These are phyloP conservation scores for Apostichopus leukothele DNA, from an alignment of 53 echinoderm and acorn worm species.

Conservation along the genomic window DNA sequence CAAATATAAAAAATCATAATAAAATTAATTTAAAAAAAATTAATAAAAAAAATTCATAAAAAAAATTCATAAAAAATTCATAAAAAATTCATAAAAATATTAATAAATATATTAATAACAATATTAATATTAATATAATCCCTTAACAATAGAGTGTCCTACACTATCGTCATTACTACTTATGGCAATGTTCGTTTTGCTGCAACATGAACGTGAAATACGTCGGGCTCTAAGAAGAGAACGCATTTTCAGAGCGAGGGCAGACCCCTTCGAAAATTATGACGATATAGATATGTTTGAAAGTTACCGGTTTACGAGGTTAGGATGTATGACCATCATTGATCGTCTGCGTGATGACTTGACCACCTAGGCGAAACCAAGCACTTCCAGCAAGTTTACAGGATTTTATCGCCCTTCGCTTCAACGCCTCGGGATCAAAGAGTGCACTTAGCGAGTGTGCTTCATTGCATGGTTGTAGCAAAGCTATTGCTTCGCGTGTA, in stretches of 20 bases:
- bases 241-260: constrained; percentile 21
- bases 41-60: too few species aligned
- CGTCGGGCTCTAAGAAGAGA: neutral
- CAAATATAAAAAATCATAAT: too few species aligned
- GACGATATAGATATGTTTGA: constrained; percentile 31
- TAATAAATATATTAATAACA: too few species aligned
- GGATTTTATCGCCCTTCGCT: constrained; percentile 40
- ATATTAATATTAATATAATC: too few species aligned
- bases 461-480: constrained; percentile 29
- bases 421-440: constrained; percentile 8
- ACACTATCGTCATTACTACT: too few species aligned
- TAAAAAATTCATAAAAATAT: too few species aligned
- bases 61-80: too few species aligned
- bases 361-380: neutral
- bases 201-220: neutral
- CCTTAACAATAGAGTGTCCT: too few species aligned
- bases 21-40: too few species aligned
- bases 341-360: neutral
- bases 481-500: neutral
- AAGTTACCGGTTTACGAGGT: constrained; percentile 27
- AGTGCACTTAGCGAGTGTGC: constrained; percentile 25
- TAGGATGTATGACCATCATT: constrained; percentile 24
- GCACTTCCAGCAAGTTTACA: constrained; percentile 11
- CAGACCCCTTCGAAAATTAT: too few species aligned
- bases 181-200: too few species aligned